A percentile compares a stretch with the other conserved stretches of the same genome.
These are phyloP conservation scores for Cataglyphis rosenhaueri DNA, from an alignment of 2,888 invertebrate genomes.

Conservation along the genomic window DNA sequence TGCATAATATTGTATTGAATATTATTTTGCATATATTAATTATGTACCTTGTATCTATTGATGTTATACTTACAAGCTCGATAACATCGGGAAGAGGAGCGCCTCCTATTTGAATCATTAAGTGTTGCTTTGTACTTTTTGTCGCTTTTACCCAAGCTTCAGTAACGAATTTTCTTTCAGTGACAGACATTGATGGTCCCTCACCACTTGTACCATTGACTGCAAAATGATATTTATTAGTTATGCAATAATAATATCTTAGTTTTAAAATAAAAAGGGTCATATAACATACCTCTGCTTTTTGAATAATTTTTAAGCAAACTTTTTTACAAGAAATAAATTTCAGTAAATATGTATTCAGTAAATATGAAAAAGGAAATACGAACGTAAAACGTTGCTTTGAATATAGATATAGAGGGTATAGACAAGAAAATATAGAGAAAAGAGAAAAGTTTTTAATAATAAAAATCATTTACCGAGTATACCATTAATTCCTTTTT, in stretches of 20 bases:
- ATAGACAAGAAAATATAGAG: too few species aligned
- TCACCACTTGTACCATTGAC: conserved; percentile 94
- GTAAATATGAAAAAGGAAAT: too few species aligned
- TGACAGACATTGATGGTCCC: conserved; percentile 89
- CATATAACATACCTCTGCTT: background rate
- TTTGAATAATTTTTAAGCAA: background rate
- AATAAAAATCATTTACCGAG: conserved; percentile 87
- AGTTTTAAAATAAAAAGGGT: background rate
- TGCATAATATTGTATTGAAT: background rate
- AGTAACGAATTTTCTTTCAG: conserved; percentile 89
- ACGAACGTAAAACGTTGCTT: background rate
- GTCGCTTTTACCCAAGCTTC: conserved; percentile 89
- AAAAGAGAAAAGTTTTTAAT: background rate
- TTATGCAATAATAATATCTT: background rate
- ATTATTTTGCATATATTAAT: background rate
- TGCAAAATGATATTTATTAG: conserved; percentile 77
- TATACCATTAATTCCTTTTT: conserved; percentile 89
- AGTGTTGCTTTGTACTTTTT: conserved; percentile 86
- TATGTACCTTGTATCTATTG: background rate
- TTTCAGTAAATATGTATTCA: background rate
- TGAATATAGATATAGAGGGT: too few species aligned
- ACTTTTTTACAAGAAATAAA: background rate
- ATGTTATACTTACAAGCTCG: conserved; percentile 87
- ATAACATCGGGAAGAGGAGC: conserved; percentile 89
- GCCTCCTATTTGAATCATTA: conserved; percentile 92